Conservation (phyloP, 1,140 invertebrate species). For the Palaemon carinicauda region DNA sequence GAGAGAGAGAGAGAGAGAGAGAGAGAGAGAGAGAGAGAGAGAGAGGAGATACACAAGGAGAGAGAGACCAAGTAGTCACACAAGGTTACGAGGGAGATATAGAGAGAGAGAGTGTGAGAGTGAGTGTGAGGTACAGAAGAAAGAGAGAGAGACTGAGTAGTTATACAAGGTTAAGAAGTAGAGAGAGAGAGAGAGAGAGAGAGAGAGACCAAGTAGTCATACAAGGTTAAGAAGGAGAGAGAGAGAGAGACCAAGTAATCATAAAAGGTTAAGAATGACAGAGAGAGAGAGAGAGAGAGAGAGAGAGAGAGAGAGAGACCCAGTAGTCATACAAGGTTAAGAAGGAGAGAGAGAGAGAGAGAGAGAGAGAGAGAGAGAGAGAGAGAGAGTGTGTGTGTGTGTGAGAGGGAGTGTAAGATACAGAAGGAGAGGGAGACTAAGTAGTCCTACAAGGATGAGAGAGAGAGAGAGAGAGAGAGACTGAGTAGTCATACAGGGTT, state of each 20-base stretch:
- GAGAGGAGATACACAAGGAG: too few species aligned
- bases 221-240: too few species aligned
- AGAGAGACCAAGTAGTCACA: neutral
- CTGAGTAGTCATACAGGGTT: too few species aligned
- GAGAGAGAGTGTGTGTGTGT: neutral
- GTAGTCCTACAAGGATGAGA: neutral
- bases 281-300: slow-evolving; percentile 21
- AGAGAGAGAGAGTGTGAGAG: slow-evolving; percentile 1
- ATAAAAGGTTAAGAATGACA: too few species aligned
- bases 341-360: slow-evolving; percentile 14
- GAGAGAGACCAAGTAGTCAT: too few species aligned
- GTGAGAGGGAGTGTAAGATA: neutral
- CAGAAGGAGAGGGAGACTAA: neutral
- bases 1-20: neutral
- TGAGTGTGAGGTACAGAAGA: neutral
- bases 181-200: too few species aligned
- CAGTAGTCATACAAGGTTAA: too few species aligned
- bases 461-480: too few species aligned
- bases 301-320: too few species aligned
- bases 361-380: neutral
- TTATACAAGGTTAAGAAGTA: too few species aligned
- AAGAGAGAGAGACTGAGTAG: slow-evolving; percentile 19
- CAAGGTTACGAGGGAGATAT: neutral
- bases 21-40: neutral
- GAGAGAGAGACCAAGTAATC: too few species aligned